Evolutionary conservation across 1,140 invertebrate species (phyloP), one percentile per base, ranked within the genome.

Genomic region (Sminthurides bifidus): DNA sequence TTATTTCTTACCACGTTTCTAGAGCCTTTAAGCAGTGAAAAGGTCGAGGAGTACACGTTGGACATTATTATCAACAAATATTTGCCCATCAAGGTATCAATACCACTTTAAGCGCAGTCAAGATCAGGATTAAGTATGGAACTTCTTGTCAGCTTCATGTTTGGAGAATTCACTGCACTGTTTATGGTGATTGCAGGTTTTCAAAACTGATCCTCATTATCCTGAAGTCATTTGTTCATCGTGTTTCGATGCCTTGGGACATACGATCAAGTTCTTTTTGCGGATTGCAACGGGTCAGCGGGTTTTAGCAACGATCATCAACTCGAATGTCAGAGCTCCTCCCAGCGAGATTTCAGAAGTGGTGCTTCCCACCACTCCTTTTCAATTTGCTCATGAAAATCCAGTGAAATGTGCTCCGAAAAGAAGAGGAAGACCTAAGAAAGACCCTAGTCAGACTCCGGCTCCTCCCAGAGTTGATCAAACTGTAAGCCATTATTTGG

Each of bases 261-360:
- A 23, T n/a, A 58, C 51, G 2, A 29, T 46, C 5, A 14, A 26
- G 3, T 58, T 58, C n/a, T 53, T 58, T 14, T 40, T 53, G 15
- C 53, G 54, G 31, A 58, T 58, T 19, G 52, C 26, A 5, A 29
- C 53, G 41, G 56, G 56, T 19, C 52, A 54, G 49, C 44, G 41
- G 19, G 12, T 41, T 19, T 33, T 50, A 12, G 26, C 2, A 19
- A 31, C 10, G 17, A 3, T 46, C 8, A 26, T 48, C 21, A 30
- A 35, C 26, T 44, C 41, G 33, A 48, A 24, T 41, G 3, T 17
- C 27, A 26, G 19, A 6, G 26, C 19, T 26, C 10, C 24, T 26
- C 6, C 10, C 12, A 26, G 6, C 5, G 10, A 8, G 17, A 33
- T 15, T 24, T 30, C 8, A 45, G 38, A 17, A 43, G 33, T 41